Conservation (phyloP, 2,888 invertebrate genomes). For the Spilarctia lutea region DNA sequence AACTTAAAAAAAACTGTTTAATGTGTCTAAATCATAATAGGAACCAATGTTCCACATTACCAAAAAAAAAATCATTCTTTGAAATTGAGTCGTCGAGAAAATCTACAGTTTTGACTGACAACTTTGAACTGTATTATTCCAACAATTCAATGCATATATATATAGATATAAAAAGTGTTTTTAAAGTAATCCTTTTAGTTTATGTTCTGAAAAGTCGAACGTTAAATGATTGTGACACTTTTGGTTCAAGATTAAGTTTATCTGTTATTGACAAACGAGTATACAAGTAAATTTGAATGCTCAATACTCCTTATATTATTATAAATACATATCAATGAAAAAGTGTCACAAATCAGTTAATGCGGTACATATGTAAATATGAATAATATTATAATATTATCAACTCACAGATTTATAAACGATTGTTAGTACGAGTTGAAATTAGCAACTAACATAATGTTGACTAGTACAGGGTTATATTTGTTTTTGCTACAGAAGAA, state of each 20-base stretch:
- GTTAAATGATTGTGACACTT: neutral
- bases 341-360: conserved; percentile 8
- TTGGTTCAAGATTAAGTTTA: neutral
- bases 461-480: conserved; percentile 62
- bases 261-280: neutral
- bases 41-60: no score
- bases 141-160: no score
- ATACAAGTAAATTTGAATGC: neutral
- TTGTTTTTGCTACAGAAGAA: conserved; percentile 86
- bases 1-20: no score
- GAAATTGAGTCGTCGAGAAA: no score
- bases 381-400: conserved; percentile 1
- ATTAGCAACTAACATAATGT: conserved; percentile 58
- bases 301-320: neutral
- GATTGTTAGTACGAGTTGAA: conserved; percentile 23
- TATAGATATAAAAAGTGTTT: neutral
- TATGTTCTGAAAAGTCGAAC: neutral
- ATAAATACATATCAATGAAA: neutral
- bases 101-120: no score
- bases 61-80: no score
- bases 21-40: no score
- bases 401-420: conserved; percentile 9
- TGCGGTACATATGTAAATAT: conserved; percentile 31
- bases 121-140: no score
- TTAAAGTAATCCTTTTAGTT: neutral